phyloP scores from a whole-genome alignment of 2,113 vertebrate species.

The Oreochromis tanganicae region DNA sequence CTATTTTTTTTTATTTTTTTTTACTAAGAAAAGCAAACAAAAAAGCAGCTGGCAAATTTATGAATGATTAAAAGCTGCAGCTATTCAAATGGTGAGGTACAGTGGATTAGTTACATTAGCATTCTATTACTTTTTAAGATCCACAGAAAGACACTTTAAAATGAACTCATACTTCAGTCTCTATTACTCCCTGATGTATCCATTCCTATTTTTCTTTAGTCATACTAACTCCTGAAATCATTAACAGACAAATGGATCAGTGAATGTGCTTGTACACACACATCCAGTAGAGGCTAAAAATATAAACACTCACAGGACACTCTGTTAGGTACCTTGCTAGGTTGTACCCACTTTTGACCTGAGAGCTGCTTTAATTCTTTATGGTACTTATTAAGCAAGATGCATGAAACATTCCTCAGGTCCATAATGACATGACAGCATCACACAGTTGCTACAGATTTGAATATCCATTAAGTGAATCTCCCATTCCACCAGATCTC shows the following conservation, averaged over 20 bases:
- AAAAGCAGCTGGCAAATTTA: neutral
- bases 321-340: neutral
- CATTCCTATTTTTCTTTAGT: neutral
- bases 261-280: neutral
- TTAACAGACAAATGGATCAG: neutral
- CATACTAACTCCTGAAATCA: neutral
- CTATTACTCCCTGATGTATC: neutral
- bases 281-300: neutral
- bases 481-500: neutral
- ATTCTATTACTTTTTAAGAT: neutral
- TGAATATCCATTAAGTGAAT: neutral
- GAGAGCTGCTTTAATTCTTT: neutral
- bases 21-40: neutral
- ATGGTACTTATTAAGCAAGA: neutral
- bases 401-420: neutral
- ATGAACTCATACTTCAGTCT: neutral
- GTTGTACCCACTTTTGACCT: neutral
- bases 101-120: neutral
- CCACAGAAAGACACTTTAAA: neutral
- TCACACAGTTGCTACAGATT: neutral
- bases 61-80: neutral
- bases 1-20: too few relatives aligned
- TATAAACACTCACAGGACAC: neutral
- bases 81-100: neutral
- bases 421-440: neutral